phyloP scores from a whole-genome alignment of 1,140 invertebrate species.

The Pseudobourletiella spinata region DNA sequence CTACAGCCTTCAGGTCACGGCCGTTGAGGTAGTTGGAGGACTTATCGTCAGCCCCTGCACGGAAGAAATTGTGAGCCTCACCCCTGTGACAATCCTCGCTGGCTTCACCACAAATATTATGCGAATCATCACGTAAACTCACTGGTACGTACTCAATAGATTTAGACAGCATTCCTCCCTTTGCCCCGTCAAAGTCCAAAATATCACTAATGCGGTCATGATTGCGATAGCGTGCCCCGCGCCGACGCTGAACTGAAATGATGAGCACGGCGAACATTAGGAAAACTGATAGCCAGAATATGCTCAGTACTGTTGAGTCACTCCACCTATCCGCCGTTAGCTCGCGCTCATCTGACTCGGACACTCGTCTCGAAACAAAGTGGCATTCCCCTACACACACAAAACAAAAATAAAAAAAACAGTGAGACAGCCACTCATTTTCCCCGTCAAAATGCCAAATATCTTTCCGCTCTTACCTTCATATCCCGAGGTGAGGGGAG shows the following conservation, averaged over 20 bases:
- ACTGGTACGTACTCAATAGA: slow-evolving; percentile 20
- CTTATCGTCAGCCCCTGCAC: neutral
- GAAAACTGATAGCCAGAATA: slow-evolving; percentile 32
- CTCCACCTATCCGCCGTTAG: slow-evolving; percentile 17
- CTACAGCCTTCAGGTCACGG: neutral
- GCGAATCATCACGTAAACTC: slow-evolving; percentile 10
- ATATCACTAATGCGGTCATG: neutral
- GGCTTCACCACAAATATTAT: neutral
- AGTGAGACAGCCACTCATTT: neutral
- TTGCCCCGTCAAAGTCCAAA: neutral
- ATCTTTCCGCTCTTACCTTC: slow-evolving; percentile 11
- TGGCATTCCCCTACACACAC: slow-evolving; percentile 30
- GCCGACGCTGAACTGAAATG: slow-evolving; percentile 15
- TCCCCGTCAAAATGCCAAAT: neutral
- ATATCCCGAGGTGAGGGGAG: slow-evolving; percentile 10
- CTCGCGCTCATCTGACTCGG: slow-evolving; percentile 23
- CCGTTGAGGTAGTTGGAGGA: neutral
- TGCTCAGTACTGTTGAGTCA: slow-evolving; percentile 22
- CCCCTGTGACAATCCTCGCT: neutral
- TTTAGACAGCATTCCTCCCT: neutral
- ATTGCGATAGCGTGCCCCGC: neutral
- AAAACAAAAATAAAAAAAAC: neutral
- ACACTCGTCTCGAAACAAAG: slow-evolving; percentile 30
- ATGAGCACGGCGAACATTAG: slow-evolving; percentile 14
- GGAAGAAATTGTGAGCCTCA: neutral